Base-by-base conservation (phyloP, 2,113 vertebrate species). In the Colistium nudipinnis region DNA sequence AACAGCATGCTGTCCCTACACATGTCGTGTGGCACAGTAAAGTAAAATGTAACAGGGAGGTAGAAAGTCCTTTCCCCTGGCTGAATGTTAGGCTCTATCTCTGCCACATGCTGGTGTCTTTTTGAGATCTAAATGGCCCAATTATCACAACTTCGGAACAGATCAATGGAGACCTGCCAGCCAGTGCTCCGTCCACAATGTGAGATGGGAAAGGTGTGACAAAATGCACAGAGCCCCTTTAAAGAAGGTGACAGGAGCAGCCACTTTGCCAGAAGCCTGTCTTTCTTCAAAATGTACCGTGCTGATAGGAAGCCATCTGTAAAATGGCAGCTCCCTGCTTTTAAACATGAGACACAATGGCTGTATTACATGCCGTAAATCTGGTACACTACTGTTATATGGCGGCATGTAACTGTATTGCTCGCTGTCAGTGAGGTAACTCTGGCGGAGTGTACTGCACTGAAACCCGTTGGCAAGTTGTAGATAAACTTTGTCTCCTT, bases 71-170 rank as follows among this genome's bases (percentile, higher is more conserved):
- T 76, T 62, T 74, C 54, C 49, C 39, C 67, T 70, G 71, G 64
- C 70, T 73, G 49, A 65, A 53, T 73, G 56, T 71, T 74, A 24
- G 33, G 69, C 64, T 80, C 59, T 28, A 24, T 70, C 70, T 69
- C 57, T 49, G 47, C 84, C 74, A 74, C 88, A 70, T 74, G 66
- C 85, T 85, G 84, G 73, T 83, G 64, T 85, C 77, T 90, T 85
- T 90, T 83, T 87, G 76, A 87, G 63, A 81, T 84, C 81, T 89
- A 91, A 91, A 92, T 89, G 70, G 83, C 13, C 77, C 88, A 92
- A 90, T 91, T 92, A 91, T 88, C 73, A 67, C 77, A 69, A 80
- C 81, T 81, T 62, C 82, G 80, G 66, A 86, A 76, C 74, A 72
- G 86, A 90, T 93, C 88, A 90, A 87, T 92, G 83, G 83, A 86